Conservation (phyloP, 2,113 vertebrate genomes). For the Ochotona curzoniae region DNA sequence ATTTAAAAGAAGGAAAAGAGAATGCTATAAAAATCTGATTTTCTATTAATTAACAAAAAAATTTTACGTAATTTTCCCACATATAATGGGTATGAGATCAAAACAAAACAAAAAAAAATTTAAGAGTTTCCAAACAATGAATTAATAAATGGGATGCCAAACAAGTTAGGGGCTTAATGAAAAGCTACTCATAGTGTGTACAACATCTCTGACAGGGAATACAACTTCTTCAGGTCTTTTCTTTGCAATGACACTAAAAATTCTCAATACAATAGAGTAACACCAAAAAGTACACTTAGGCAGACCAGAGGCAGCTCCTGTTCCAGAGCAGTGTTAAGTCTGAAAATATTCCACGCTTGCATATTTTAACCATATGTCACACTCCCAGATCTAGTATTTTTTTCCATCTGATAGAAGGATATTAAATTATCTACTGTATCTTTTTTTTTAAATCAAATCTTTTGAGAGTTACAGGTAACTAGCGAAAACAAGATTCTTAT, state of each 20-base stretch:
- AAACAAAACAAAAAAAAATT: not conserved
- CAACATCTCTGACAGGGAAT: conserved; percentile 6
- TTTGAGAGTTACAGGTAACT: conserved; percentile 81
- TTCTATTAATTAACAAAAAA: conserved; percentile 39
- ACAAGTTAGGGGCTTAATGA: not conserved
- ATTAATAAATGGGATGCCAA: not conserved
- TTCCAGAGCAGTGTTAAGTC: conserved; percentile 31
- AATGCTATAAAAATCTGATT: conserved; percentile 36
- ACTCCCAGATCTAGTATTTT: conserved; percentile 61
- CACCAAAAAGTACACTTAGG: conserved; percentile 28
- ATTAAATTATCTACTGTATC: conserved; percentile 77
- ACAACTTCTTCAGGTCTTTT: conserved; percentile 57
- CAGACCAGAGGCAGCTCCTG: conserved; percentile 53
- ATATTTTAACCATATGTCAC: conserved; percentile 67
- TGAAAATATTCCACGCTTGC: conserved; percentile 66
- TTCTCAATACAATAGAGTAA: not conserved
- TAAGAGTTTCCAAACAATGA: not conserved
- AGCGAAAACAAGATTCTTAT: conserved; percentile 83
- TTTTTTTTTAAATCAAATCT: conserved; percentile 76
- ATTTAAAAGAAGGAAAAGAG: conserved; percentile 47
- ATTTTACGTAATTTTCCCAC: not conserved
- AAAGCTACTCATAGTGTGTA: not conserved
- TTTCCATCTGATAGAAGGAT: conserved; percentile 69
- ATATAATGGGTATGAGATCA: not conserved
- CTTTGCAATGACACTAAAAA: conserved; percentile 15